These are phyloP conservation scores for Cyprinella venusta DNA, from an alignment of 2,797 vertebrate genomes.

Conservation along the genomic window DNA sequence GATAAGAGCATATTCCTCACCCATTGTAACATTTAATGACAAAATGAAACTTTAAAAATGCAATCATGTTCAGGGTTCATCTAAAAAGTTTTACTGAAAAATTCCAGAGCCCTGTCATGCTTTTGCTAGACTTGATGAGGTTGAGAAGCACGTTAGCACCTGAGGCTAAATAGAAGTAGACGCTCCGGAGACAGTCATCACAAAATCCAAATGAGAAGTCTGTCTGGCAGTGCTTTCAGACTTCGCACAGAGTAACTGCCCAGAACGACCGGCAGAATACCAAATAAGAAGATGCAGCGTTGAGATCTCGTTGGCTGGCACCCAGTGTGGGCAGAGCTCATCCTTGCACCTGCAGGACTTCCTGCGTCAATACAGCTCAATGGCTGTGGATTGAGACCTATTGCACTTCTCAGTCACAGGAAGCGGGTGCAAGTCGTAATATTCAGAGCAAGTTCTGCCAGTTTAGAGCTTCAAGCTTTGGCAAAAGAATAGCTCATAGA, in stretches of 20 bases:
- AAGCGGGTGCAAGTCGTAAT: not conserved
- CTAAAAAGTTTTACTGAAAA: slow-evolving; percentile 7
- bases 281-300: slow-evolving; percentile 47
- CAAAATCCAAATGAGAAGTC: slow-evolving; percentile 46
- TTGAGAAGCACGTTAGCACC: slow-evolving; percentile 37
- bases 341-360: slow-evolving; percentile 54
- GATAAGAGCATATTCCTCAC: not conserved
- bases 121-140: not conserved
- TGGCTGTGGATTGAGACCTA: slow-evolving; percentile 30
- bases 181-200: slow-evolving; percentile 23
- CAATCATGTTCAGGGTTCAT: not conserved
- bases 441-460: not conserved
- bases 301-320: slow-evolving; percentile 44
- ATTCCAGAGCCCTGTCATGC: not conserved
- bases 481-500: not conserved
- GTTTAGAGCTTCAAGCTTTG: not conserved
- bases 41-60: slow-evolving; percentile 7
- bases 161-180: slow-evolving; percentile 23
- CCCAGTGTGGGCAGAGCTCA: slow-evolving; percentile 42
- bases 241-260: slow-evolving; percentile 40
- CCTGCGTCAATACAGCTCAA: slow-evolving; percentile 44
- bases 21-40: not conserved
- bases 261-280: slow-evolving; percentile 49
- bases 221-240: slow-evolving; percentile 41
- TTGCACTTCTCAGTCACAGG: slow-evolving; percentile 11